A percentile compares a stretch with the other conserved stretches of the same genome.
Conservation (phyloP, 1,140 invertebrate species). For the Pristionchus pacificus region DNA sequence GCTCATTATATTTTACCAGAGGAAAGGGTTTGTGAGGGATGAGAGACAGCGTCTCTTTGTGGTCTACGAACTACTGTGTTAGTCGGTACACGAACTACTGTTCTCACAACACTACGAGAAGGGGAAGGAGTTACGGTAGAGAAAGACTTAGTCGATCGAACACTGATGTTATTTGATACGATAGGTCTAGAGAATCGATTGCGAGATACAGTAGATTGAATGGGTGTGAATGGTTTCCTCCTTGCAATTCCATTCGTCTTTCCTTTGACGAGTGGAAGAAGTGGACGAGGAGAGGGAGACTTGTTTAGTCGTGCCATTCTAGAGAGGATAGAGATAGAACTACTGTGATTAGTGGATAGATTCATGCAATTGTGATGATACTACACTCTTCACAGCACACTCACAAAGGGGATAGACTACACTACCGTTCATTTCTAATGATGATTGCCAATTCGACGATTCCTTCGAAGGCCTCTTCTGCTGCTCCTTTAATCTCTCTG, state of each 20-base stretch:
- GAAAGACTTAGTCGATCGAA: too few species aligned
- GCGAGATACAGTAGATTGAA: not conserved
- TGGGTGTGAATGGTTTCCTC: not conserved
- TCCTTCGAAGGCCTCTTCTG: not conserved
- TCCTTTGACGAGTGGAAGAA: not conserved
- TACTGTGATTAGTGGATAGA: too few species aligned
- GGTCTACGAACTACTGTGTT: not conserved
- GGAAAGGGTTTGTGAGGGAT: too few species aligned
- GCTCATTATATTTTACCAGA: too few species aligned
- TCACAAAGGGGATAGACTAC: not conserved
- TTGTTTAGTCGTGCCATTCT: not conserved
- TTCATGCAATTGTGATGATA: too few species aligned
- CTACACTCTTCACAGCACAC: too few species aligned
- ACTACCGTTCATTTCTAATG: not conserved
- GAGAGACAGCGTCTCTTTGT: not conserved
- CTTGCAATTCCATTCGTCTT: not conserved
- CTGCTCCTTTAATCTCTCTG: not conserved
- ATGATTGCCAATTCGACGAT: not conserved
- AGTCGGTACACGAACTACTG: not conserved
- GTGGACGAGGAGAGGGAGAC: not conserved
- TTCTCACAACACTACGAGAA: too few species aligned
- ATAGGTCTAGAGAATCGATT: not conserved
- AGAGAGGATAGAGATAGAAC: too few species aligned
- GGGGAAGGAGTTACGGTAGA: too few species aligned
- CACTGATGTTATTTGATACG: too few species aligned